Conservation (phyloP, 2,113 vertebrate species). For the Vidua macroura region DNA sequence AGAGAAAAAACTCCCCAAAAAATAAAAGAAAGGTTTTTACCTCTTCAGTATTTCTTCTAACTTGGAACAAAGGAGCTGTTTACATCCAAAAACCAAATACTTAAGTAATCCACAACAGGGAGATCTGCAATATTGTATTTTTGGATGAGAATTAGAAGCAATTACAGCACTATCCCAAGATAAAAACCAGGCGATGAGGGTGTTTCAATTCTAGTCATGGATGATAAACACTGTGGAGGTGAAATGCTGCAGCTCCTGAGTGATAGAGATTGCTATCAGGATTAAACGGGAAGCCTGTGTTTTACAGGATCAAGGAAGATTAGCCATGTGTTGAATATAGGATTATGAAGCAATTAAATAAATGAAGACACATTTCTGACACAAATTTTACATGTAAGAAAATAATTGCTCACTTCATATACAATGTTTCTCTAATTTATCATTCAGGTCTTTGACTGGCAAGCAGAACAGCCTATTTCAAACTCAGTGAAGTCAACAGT, state of each 20-base stretch:
- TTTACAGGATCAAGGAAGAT: constrained; percentile 60
- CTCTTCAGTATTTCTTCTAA: neutral
- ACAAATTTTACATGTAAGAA: neutral
- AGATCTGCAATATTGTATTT: neutral
- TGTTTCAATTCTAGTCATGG: constrained; percentile 45
- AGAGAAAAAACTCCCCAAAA: rapidly evolving
- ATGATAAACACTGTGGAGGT: constrained; percentile 38
- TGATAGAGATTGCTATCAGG: constrained; percentile 52
- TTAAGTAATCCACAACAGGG: neutral
- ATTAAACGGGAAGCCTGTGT: constrained; percentile 43
- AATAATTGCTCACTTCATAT: neutral
- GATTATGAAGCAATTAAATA: constrained; percentile 63
- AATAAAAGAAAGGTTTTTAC: neutral
- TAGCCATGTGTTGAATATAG: constrained; percentile 39
- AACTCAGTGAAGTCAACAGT: neutral
- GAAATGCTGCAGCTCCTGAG: constrained; percentile 44
- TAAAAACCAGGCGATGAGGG: neutral
- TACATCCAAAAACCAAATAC: neutral
- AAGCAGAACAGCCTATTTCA: neutral
- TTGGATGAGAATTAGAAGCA: neutral
- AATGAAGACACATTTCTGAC: constrained; percentile 53
- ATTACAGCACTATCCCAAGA: neutral
- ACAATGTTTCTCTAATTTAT: neutral
- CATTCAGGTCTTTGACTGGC: neutral
- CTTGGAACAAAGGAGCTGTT: neutral